Evolutionary conservation across 2,113 vertebrate genomes (phyloP).

Genomic region (Varanus komodoensis): DNA sequence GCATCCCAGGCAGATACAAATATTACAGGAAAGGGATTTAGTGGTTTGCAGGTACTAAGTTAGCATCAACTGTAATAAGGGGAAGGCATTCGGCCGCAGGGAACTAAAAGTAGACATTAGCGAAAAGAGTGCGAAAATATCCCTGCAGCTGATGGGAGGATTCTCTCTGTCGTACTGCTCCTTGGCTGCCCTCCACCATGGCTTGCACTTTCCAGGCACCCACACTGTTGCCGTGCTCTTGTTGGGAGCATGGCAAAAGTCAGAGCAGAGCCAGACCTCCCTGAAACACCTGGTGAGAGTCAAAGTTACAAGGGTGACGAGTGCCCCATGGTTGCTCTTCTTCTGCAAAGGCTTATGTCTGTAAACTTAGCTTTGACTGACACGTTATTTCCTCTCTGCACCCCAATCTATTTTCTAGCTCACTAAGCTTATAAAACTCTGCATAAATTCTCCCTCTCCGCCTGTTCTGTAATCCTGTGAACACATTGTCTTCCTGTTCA

Average conservation of each 20-base stretch:
- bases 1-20: conserved; percentile 12
- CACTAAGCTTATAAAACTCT: conserved; percentile 86
- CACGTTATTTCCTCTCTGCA: conserved; percentile 82
- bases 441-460: conserved; percentile 85
- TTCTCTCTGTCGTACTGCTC: not conserved
- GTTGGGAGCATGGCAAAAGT: conserved; percentile 34
- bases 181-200: conserved; percentile 16
- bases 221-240: not conserved
- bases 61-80: conserved; percentile 11
- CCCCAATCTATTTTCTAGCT: conserved; percentile 90
- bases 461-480: conserved; percentile 74
- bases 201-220: not conserved
- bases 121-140: conserved; percentile 8
- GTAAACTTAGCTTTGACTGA: conserved; percentile 79
- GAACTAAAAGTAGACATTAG: conserved; percentile 23
- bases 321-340: conserved; percentile 50
- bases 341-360: conserved; percentile 63
- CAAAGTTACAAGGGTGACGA: conserved; percentile 57
- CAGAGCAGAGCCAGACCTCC: conserved; percentile 19
- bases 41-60: conserved; percentile 22
- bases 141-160: not conserved
- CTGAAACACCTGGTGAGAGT: conserved; percentile 18
- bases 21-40: conserved; percentile 20
- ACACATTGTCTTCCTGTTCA: conserved; percentile 76
- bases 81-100: conserved; percentile 4